These are phyloP conservation scores for Gulo gulo DNA, from an alignment of 2,113 vertebrate genomes.

Conservation along the genomic window DNA sequence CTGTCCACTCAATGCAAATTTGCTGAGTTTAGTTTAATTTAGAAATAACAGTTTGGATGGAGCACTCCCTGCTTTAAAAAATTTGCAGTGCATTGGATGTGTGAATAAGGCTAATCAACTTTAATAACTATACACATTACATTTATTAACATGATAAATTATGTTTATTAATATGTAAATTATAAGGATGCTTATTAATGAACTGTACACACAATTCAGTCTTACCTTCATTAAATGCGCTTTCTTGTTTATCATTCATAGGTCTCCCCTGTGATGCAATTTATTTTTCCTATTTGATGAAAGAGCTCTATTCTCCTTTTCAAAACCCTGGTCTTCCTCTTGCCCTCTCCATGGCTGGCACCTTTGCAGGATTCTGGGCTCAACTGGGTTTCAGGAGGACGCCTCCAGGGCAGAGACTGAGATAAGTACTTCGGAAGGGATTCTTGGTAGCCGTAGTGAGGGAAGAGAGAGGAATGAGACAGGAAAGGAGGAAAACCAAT, in stretches of 20 bases:
- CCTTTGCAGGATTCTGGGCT: background rate
- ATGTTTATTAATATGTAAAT: background rate
- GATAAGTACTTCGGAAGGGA: background rate
- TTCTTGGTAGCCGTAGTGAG: background rate
- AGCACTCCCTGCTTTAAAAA: background rate
- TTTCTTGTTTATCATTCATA: background rate
- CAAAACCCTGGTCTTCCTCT: background rate
- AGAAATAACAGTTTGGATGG: background rate
- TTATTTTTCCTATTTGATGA: background rate
- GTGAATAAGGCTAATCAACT: background rate
- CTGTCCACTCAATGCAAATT: background rate
- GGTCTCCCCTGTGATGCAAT: background rate
- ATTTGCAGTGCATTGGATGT: background rate
- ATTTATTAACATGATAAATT: background rate
- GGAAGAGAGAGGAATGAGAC: background rate
- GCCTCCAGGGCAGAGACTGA: background rate
- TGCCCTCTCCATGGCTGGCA: background rate
- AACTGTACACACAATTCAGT: background rate
- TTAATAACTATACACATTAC: background rate
- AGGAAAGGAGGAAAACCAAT: background rate
- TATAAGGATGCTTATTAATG: background rate
- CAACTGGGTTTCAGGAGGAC: background rate
- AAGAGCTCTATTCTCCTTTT: background rate
- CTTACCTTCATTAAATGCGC: background rate
- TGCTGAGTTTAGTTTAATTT: background rate